Base-by-base conservation (phyloP, 1,140 invertebrate genomes). In the Eupristina koningsbergeri region DNA sequence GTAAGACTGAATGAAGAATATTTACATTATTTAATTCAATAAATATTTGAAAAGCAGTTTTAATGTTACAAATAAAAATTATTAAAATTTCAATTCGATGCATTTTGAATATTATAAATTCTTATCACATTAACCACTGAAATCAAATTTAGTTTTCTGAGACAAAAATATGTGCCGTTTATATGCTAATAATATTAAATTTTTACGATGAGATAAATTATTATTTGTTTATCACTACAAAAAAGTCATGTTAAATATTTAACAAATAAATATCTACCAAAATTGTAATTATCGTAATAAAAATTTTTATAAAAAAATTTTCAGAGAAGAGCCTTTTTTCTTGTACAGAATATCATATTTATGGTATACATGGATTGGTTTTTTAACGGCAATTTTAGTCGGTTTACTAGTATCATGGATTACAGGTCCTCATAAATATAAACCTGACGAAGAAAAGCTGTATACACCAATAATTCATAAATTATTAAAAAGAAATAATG, bases 371-470 rank as follows among this genome's bases (percentile, higher is more conserved):
- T 92, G 95, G 79, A 93, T 96, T 15, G 96, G 95, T 6, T 94
- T 94, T 86, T 76, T 94, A 0, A 94, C 95, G 0, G 95, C 95
- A 1, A 93, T 96, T 19, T 74, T 94, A 0, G 93, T 96, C 3
- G 96, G 96, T 0, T 87, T 95, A 2, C 88, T 95, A 3, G 94
- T 96, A 8, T 96, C 95, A n/a, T 94, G 94, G 87, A 89, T 95
- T 41, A 96, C 95, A 29, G 94, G 94, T 3, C 90, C 91, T 0
- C 94, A 92, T 75, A 88, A 90, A 85, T 90, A 89, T 29, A 88
- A 87, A 75, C 64, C 84, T 0, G 87, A 85, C 0, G 91, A 92
- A 31, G 89, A 89, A 79, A 91, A 88, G 79, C 79, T 92, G 11
- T 92, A 92, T 69, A 91, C 91, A 26, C 91, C 91, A 7, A 39